phyloP scores from a whole-genome alignment of 2,113 vertebrate species.

The Archilochus colubris region DNA sequence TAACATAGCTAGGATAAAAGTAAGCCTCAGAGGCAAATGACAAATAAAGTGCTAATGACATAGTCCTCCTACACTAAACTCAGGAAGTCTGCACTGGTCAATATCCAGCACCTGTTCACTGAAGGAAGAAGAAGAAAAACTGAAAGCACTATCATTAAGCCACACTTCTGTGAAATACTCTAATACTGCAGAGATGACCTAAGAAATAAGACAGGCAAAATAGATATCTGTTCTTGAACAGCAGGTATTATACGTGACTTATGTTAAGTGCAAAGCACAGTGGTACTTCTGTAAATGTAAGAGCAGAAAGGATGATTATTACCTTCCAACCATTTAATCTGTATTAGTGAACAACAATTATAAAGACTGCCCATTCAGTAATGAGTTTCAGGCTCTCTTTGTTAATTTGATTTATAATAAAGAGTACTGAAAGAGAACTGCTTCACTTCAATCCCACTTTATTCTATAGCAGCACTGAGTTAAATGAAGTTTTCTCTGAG shows the following conservation, averaged over 20 bases:
- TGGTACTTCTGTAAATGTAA: neutral
- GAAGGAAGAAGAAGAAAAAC: neutral
- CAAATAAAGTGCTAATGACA: neutral
- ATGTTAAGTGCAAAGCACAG: neutral
- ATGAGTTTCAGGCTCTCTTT: neutral
- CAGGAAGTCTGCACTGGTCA: neutral
- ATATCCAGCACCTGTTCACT: neutral
- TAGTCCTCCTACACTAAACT: neutral
- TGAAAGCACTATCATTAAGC: neutral
- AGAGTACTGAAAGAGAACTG: neutral
- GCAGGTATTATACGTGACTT: neutral
- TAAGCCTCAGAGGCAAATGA: neutral
- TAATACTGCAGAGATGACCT: neutral
- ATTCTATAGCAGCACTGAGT: neutral
- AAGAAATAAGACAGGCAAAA: neutral
- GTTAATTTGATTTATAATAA: neutral
- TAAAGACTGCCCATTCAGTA: slow-evolving; percentile 18
- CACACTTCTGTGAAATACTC: neutral
- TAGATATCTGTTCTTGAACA: neutral
- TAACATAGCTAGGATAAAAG: neutral
- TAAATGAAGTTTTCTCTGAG: neutral
- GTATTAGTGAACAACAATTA: neutral
- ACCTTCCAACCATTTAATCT: slow-evolving; percentile 5
- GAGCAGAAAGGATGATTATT: neutral
- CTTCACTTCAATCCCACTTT: neutral